A percentile compares a stretch with the other conserved stretches of the same genome.
Conservation (phyloP, 2,797 vertebrate genomes). For the Syncerus caffer region DNA sequence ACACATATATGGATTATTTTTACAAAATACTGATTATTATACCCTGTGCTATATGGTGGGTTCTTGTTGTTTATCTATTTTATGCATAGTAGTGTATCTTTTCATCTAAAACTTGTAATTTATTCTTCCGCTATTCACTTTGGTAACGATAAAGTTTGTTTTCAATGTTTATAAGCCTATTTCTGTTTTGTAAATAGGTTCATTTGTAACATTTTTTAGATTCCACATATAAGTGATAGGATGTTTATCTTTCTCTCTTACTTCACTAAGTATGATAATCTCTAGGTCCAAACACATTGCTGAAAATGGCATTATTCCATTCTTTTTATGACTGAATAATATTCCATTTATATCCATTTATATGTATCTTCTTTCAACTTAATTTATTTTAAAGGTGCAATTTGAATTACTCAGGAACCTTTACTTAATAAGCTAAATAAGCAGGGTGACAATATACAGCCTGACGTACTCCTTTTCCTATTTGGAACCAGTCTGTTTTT, state of each 20-base stretch:
- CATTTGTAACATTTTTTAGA: neutral
- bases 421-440: neutral
- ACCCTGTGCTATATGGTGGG: neutral
- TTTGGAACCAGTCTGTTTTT: too few species aligned
- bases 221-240: neutral
- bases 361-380: neutral
- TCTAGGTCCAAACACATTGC: neutral
- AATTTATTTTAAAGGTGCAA: neutral
- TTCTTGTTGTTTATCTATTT: neutral
- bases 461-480: too few species aligned
- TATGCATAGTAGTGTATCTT: neutral
- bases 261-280: neutral
- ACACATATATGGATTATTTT: neutral
- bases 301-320: neutral
- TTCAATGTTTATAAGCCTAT: neutral
- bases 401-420: neutral
- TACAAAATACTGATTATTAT: neutral
- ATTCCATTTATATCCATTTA: neutral
- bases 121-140: neutral
- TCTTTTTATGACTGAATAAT: neutral
- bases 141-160: neutral
- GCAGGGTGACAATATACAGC: too few species aligned
- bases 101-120: neutral
- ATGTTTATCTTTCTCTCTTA: neutral
- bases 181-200: neutral